These are phyloP conservation scores for Sepioteuthis lessoniana DNA, from an alignment of 2,888 invertebrate genomes.

Conservation along the genomic window DNA sequence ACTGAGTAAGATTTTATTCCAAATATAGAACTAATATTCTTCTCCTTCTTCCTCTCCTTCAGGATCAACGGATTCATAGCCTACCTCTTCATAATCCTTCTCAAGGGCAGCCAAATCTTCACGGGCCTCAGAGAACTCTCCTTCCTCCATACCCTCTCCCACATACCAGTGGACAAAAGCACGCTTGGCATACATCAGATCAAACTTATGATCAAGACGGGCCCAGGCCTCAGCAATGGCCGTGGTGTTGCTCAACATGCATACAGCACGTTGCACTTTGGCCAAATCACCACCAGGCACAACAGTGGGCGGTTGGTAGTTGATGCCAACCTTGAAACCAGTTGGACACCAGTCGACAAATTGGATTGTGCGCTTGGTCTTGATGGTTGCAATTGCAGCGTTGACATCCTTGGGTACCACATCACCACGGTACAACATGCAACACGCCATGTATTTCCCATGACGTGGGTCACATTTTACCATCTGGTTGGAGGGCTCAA, in stretches of 20 bases:
- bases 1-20: too few relatives aligned
- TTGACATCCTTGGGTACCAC: too few relatives aligned
- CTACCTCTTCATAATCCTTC: constrained; percentile 67
- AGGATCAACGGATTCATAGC: constrained; percentile 59
- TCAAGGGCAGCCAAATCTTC: constrained; percentile 67
- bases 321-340: too few relatives aligned
- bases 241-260: neutral
- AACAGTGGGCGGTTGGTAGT: too few relatives aligned
- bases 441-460: too few relatives aligned
- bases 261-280: too few relatives aligned
- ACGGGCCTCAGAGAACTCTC: constrained; percentile 65
- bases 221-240: constrained; percentile 16
- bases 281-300: too few relatives aligned
- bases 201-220: neutral
- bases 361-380: constrained; percentile 74
- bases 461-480: too few relatives aligned
- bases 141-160: constrained; percentile 60
- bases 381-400: too few relatives aligned
- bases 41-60: constrained; percentile 57
- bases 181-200: constrained; percentile 34
- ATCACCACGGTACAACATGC: too few relatives aligned
- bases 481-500: too few relatives aligned
- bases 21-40: constrained; percentile 52
- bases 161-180: neutral
- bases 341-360: too few relatives aligned